These are phyloP conservation scores for Conomelus anceps DNA, from an alignment of 2,888 invertebrate species.

Conservation along the genomic window DNA sequence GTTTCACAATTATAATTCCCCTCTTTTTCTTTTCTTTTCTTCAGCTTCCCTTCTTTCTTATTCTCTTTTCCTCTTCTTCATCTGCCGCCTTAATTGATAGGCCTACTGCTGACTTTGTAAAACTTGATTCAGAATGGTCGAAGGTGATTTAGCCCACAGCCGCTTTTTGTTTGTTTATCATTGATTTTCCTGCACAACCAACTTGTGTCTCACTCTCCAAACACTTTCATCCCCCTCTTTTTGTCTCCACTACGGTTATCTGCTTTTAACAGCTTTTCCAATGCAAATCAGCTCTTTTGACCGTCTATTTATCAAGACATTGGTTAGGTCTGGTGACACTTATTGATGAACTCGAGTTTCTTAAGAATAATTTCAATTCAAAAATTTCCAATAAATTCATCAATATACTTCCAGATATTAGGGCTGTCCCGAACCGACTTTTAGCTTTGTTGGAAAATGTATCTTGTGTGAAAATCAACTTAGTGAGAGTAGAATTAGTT, in stretches of 20 bases:
- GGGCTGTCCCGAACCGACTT: not conserved
- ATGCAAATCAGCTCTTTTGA: not conserved
- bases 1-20: no score
- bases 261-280: not conserved
- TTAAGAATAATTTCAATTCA: not conserved
- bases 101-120: not conserved
- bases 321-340: not conserved
- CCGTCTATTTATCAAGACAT: not conserved
- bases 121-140: not conserved
- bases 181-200: not conserved
- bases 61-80: not conserved
- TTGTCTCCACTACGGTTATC: not conserved
- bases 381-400: not conserved
- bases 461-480: no score
- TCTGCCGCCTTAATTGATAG: not conserved
- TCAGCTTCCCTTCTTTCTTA: not conserved
- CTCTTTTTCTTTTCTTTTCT: no score
- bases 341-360: not conserved
- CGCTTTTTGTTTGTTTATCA: not conserved
- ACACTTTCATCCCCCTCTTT: not conserved
- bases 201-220: not conserved
- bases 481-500: not conserved
- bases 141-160: not conserved
- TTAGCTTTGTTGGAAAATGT: not conserved
- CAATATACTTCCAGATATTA: not conserved